phyloP scores from a whole-genome alignment of 1,140 invertebrate genomes.

The Apis cerana region DNA sequence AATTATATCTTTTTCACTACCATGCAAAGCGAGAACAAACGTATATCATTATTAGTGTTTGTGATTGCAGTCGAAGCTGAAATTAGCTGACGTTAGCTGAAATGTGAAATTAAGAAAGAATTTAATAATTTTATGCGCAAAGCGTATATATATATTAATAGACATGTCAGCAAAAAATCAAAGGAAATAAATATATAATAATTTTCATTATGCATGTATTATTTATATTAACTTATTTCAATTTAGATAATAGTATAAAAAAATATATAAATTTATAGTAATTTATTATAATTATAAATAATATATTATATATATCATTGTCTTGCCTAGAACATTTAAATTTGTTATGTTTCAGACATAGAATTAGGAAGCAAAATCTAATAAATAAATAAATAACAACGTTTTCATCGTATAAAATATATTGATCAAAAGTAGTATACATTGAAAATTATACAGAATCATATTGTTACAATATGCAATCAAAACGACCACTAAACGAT shows the following conservation, averaged over 20 bases:
- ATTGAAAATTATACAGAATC: slow-evolving; percentile 57
- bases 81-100: background rate
- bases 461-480: slow-evolving; percentile 46
- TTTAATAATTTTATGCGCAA: background rate
- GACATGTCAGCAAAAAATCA: background rate
- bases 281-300: background rate
- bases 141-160: background rate
- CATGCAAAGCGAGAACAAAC: slow-evolving; percentile 44
- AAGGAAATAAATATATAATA: background rate
- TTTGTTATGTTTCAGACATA: slow-evolving; percentile 5
- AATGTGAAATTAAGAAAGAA: slow-evolving; percentile 15
- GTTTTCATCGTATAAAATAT: slow-evolving; percentile 50
- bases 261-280: background rate
- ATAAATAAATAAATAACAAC: slow-evolving; percentile 50
- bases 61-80: background rate
- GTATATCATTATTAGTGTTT: background rate
- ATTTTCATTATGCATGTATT: background rate
- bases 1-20: background rate
- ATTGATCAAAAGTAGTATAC: slow-evolving; percentile 55
- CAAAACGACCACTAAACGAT: slow-evolving; percentile 49
- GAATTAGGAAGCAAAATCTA: slow-evolving; percentile 39
- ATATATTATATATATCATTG: background rate
- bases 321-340: background rate
- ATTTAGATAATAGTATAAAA: background rate
- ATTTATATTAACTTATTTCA: background rate